Percentiles rank a stretch among this genome's conserved stretches.
These are phyloP conservation scores for Panthera tigris DNA, from an alignment of 2,113 vertebrate species.

Conservation along the genomic window DNA sequence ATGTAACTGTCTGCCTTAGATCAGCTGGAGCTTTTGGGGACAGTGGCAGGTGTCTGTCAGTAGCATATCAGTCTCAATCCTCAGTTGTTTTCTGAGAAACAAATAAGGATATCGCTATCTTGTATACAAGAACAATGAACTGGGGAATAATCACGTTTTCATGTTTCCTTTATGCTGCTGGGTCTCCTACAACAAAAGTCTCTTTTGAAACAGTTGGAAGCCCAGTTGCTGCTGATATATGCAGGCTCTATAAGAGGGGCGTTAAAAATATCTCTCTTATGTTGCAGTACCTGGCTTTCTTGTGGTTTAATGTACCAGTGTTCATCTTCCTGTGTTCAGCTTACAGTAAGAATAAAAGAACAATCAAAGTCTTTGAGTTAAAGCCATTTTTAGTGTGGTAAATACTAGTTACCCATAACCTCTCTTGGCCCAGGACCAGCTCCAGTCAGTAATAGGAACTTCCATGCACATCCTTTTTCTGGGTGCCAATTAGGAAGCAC, in stretches of 20 bases:
- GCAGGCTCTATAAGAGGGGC: background rate
- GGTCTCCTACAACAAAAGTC: background rate
- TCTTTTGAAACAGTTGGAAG: background rate
- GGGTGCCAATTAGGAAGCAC: background rate
- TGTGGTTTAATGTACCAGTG: background rate
- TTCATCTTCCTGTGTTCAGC: background rate
- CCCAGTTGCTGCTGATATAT: background rate
- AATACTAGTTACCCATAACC: background rate
- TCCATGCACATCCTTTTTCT: background rate
- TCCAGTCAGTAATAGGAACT: background rate
- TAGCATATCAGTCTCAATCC: background rate
- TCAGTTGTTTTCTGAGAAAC: background rate
- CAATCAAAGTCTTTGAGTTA: background rate
- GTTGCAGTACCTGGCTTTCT: background rate
- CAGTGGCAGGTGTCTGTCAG: background rate
- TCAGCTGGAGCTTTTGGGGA: background rate
- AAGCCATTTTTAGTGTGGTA: background rate
- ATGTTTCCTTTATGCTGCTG: background rate
- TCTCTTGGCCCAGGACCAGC: background rate
- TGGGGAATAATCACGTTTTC: background rate
- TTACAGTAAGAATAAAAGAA: background rate
- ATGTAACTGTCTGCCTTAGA: background rate
- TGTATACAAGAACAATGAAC: background rate
- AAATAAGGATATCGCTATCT: background rate
- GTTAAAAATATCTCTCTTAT: background rate